Evolutionary conservation across 2,888 invertebrate species (phyloP), one percentile per base, ranked within the genome.

Genomic region (Spialia ferax): DNA sequence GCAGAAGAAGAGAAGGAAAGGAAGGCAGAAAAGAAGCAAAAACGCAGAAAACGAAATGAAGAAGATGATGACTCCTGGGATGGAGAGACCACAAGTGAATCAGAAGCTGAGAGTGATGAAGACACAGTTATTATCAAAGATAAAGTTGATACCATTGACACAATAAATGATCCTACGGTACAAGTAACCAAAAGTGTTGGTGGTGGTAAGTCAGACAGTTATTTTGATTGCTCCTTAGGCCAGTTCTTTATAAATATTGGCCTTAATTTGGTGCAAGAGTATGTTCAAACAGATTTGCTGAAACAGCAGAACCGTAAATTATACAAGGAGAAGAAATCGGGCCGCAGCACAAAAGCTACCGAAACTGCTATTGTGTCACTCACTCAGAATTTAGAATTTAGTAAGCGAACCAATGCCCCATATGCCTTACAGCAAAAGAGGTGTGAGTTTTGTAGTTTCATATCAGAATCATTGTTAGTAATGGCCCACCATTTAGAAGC

Each of bases 191-290:
- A 89, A 79, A 81, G 87, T 38, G 88, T 94, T 15, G 81, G 87
- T 59, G 81, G 87, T 59, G 94, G 94, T 72, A 95, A 95, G 81
- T 87, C 95, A 72, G 94, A 95, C 72, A 96, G 96, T 72, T 98
- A 97, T 82, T 98, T 98, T 87, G 97, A 97, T 76, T 96, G 97
- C 83, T 97, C 98, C 1, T 91, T 98, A 69, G 98, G 99, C 3
- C 97, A 97, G 85, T 98, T 99, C 86, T 97, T 99, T 80, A 97
- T 97, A 85, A 98, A 98, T 82, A 97, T 99, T 78, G 99, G 99
- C 57, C 95, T 97, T 68, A 98, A 98, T 86, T 95, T 98, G 75
- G 99, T 98, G 6, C 98, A 98, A 87, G 99, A 99, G 86, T 97
- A 96, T 88, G 99, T 99, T 22, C 99, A 99, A 91, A 96, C 96